Evolutionary conservation across 2,113 vertebrate genomes (phyloP), one percentile per base, ranked within the genome.

Genomic region (Paradoxurus hermaphroditus): DNA sequence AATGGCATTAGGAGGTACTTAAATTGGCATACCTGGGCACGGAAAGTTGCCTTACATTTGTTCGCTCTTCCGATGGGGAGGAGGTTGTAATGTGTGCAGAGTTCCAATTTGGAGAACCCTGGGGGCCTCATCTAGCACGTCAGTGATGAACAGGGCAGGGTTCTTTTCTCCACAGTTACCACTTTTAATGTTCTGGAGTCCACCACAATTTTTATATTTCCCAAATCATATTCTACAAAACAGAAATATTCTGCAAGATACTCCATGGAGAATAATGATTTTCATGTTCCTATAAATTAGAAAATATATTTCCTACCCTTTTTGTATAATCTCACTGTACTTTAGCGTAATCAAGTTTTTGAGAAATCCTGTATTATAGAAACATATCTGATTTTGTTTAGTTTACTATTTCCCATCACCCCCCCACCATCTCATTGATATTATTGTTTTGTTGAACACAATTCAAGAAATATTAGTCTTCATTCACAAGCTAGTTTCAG

Each of bases 331-430:
- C n/a, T 72, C 19, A 51, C 13, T 81, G 51, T 16, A 51, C 7
- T 81, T 91, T 63, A 72, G 21, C 51, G 51, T 79, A 68, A 59
- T 63, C 73, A 72, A 70, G n/a, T 86, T 95, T 81, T 65, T 63
- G n/a, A 79, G 65, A 81, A 86, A 63, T 86, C 51, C 21, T 91
- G 29, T 29, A 70, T n/a, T 79, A 2, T 63, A 21, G 53, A 81
- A 92, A 72, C n/a, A 15, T 95, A 67, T 44, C 27, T n/a, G 34
- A 68, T 86, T 91, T 93, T 91, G 39, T 91, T 86, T 78, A 70
- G 25, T 68, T 91, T 27, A 62, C 72, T 15, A 1, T 62, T 95
- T 91, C 27, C 67, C 34, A 46, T 27, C 46, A 7, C 44, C 15
- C 5, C 23, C 8, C 31, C n/a, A 78, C 18, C 46, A 68, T 85